Base-by-base conservation (phyloP, 37 sponge, comb jelly and placozoan genomes). In the Bolinopsis microptera region DNA sequence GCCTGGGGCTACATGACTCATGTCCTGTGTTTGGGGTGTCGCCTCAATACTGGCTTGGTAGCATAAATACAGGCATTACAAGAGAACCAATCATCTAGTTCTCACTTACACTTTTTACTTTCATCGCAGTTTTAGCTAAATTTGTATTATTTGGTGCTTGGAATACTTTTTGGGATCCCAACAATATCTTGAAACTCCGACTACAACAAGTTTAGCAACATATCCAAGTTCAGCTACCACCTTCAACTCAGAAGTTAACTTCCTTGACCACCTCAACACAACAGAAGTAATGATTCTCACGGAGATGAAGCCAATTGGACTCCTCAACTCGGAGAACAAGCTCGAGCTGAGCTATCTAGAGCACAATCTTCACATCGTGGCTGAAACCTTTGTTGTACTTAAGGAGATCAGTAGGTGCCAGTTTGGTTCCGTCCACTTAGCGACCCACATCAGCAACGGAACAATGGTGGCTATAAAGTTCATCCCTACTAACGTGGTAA, bases 381-480 rank as follows among this genome's bases (percentile, higher is more conserved):
- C 90, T 39, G 90, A 86, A n/a, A 41, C 90, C 48, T 86, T 36
- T 38, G 48, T 86, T 8, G 61, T 86, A 28, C 90, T 86, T 13
- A 86, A 86, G 8, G 90, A 86, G 61, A 86, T 86, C 27, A 41
- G 61, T 48, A 86, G 90, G 61, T 86, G 90, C 24, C n/a, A 48
- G 1, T 86, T 86, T 23, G 90, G 90, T 27, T 86, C 90, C 2
- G 90, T 86, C 61, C 90, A 86, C 61, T 48, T 86, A 1, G 90
- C 61, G 13, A 40, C 27, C 36, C 40, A 86, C 31, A 41, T 86
- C n/a, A 86, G 39, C 48, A 86, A 86, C 48, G 39, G 61, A 41
- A 22, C 25, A 8, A 13, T 40, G 1, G 90, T 86, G 30, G 35
- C 90, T n/a, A 41, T 86, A n/a, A 86, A 86, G 90, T 86, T 86